phyloP scores from a whole-genome alignment of 2,888 invertebrate species.

The Trichogramma evanescens region DNA sequence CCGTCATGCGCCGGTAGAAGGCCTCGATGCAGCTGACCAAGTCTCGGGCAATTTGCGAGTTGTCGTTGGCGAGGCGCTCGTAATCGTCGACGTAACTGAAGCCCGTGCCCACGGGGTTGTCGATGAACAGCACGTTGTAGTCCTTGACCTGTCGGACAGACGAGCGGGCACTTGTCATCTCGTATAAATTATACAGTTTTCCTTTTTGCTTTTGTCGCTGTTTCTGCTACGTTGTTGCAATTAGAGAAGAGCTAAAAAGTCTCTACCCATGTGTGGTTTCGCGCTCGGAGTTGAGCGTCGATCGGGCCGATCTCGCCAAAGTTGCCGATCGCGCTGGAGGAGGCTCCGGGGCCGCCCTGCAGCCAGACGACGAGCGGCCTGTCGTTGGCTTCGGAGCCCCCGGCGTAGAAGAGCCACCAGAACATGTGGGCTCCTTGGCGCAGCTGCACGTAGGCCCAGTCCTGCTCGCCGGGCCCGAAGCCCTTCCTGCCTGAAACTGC shows the following conservation, averaged over 20 bases:
- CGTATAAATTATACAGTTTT: too few relatives aligned
- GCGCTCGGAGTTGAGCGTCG: slow-evolving; percentile 48
- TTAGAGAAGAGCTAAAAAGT: slow-evolving; percentile 26
- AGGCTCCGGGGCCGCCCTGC: slow-evolving; percentile 54
- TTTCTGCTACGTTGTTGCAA: neutral
- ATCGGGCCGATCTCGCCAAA: slow-evolving; percentile 56
- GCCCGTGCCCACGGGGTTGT: slow-evolving; percentile 86
- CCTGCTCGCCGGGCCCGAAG: slow-evolving; percentile 38
- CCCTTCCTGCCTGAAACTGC: slow-evolving; percentile 23
- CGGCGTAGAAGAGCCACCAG: slow-evolving; percentile 52
- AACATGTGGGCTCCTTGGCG: slow-evolving; percentile 51
- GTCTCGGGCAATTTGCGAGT: slow-evolving; percentile 66
- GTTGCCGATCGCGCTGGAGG: slow-evolving; percentile 55
- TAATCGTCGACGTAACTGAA: slow-evolving; percentile 69
- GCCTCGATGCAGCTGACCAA: slow-evolving; percentile 64
- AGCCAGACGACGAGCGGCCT: slow-evolving; percentile 52
- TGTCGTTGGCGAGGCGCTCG: slow-evolving; percentile 52
- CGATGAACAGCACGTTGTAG: slow-evolving; percentile 79
- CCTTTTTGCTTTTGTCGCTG: neutral
- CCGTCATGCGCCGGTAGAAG: slow-evolving; percentile 62
- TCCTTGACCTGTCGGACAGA: slow-evolving; percentile 55
- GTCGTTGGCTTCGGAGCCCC: slow-evolving; percentile 24
- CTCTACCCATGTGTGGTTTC: slow-evolving; percentile 55
- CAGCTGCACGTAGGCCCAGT: slow-evolving; percentile 51
- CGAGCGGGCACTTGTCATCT: too few relatives aligned